A percentile compares a stretch with the other conserved stretches of the same genome.
Conservation (phyloP, 2,797 vertebrate genomes). For the Halcyon leucocephala region DNA sequence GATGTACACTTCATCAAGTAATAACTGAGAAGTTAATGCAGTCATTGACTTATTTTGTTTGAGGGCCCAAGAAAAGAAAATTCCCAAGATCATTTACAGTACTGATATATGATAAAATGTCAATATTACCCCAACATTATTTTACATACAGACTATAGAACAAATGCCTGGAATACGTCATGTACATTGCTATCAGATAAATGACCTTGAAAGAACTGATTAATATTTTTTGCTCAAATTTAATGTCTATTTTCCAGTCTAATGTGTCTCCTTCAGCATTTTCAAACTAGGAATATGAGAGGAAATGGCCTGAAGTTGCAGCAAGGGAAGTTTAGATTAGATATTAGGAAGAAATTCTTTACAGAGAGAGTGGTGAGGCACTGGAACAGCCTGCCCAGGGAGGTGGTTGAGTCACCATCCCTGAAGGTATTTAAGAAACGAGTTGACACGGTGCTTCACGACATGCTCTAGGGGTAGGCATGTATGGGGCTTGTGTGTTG, state of each 20-base stretch:
- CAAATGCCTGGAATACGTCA: not conserved
- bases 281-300: not conserved
- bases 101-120: not conserved
- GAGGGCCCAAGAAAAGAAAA: not conserved
- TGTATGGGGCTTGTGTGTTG: too few species aligned
- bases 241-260: not conserved
- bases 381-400: too few species aligned
- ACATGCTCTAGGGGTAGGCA: too few species aligned
- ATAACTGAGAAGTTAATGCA: not conserved
- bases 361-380: too few species aligned
- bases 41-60: not conserved
- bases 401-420: too few species aligned
- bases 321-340: too few species aligned
- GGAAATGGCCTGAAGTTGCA: too few species aligned
- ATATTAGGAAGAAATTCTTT: too few species aligned
- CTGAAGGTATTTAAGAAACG: too few species aligned
- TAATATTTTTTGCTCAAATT: not conserved
- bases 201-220: not conserved
- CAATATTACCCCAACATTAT: not conserved
- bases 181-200: not conserved
- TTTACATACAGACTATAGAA: not conserved
- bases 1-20: not conserved
- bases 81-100: not conserved
- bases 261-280: not conserved
- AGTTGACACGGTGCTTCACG: too few species aligned